These are phyloP conservation scores for Capreolus pygargus DNA, from an alignment of 2,113 vertebrate genomes.

Conservation along the genomic window DNA sequence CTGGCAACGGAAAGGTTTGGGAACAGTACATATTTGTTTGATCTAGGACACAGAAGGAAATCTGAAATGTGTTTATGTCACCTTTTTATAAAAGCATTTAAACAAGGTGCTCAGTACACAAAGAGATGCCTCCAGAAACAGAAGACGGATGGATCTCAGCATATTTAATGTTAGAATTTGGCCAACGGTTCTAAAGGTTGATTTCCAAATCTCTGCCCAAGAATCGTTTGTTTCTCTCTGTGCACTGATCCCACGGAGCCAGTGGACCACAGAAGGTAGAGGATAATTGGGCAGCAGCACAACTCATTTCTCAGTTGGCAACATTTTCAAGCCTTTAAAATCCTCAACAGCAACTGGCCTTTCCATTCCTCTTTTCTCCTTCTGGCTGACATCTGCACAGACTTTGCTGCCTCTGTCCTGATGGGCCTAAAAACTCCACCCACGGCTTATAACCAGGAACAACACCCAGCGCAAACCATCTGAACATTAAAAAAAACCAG, in stretches of 20 bases:
- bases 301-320: slow-evolving; percentile 59
- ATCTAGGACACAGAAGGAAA: not conserved
- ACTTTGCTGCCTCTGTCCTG: not conserved
- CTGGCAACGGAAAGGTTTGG: not conserved
- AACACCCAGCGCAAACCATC: not conserved
- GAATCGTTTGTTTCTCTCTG: slow-evolving; percentile 6
- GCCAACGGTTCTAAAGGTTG: slow-evolving; percentile 31
- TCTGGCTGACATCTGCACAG: not conserved
- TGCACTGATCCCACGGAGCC: not conserved
- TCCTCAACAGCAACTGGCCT: slow-evolving; percentile 7
- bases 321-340: slow-evolving; percentile 51
- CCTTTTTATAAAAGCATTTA: not conserved
- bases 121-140: not conserved
- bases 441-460: not conserved
- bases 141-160: not conserved
- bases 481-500: not conserved
- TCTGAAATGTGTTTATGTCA: not conserved
- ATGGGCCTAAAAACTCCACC: not conserved
- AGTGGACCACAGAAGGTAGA: not conserved
- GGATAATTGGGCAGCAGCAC: slow-evolving; percentile 35
- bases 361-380: not conserved
- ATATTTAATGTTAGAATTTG: slow-evolving; percentile 23
- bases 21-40: not conserved
- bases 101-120: not conserved
- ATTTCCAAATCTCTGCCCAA: slow-evolving; percentile 30